Evolutionary conservation across 1,140 invertebrate species (phyloP).

Genomic region (Zaprionus kolodkinae): DNA sequence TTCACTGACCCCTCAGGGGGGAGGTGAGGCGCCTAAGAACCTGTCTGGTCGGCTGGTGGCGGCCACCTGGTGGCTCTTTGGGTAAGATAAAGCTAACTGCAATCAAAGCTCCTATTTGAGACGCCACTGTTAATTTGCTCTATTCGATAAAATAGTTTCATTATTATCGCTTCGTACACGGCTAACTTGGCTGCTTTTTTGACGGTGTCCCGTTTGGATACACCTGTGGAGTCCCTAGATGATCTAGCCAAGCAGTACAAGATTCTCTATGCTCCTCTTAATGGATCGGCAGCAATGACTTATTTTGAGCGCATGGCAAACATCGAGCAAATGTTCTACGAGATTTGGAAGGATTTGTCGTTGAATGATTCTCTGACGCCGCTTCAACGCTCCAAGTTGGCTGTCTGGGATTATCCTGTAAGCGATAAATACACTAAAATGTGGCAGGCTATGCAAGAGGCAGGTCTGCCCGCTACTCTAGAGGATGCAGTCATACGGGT

Average conservation of each 20-base stretch:
- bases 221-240: slow-evolving; percentile 95
- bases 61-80: slow-evolving; percentile 99
- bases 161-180: slow-evolving; percentile 99
- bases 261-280: slow-evolving; percentile 95
- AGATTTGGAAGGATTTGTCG: slow-evolving; percentile 99
- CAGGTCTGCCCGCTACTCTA: slow-evolving; percentile 90
- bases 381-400: slow-evolving; percentile 95
- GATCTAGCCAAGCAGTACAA: slow-evolving; percentile 98
- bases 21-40: slow-evolving; percentile 97
- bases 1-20: slow-evolving; percentile 94
- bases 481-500: slow-evolving; percentile 93
- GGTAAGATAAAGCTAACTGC: slow-evolving; percentile 71
- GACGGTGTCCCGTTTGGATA: slow-evolving; percentile 96
- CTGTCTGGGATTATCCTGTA: slow-evolving; percentile 99
- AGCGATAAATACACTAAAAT: slow-evolving; percentile 99
- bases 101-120: too few relatives aligned
- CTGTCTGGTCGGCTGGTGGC: slow-evolving; percentile 96
- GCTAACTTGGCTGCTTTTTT: slow-evolving; percentile 98
- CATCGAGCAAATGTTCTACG: slow-evolving; percentile 97
- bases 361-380: slow-evolving; percentile 95
- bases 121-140: not conserved
- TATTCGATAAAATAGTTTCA: slow-evolving; percentile 86
- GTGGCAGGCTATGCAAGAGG: slow-evolving; percentile 98
- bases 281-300: slow-evolving; percentile 91
- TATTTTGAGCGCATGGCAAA: slow-evolving; percentile 98